phyloP scores from a whole-genome alignment of 2,113 vertebrate genomes.

The Electrona antarctica region DNA sequence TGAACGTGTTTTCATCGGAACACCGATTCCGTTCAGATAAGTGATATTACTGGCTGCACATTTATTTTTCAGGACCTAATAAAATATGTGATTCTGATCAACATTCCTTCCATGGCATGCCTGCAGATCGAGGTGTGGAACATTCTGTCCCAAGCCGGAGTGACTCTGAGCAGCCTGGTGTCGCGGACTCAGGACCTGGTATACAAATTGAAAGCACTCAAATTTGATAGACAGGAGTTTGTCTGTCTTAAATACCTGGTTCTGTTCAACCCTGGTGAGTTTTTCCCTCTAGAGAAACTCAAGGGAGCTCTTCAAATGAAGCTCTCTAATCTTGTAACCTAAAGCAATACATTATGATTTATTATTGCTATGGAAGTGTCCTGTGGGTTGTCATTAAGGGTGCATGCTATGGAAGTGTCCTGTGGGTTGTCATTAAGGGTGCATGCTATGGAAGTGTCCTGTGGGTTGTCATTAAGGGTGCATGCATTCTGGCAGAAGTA shows the following conservation, averaged over 20 bases:
- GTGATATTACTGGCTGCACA: background rate
- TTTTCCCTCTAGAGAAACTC: background rate
- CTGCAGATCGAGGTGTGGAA: constrained; percentile 79
- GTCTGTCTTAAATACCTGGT: constrained; percentile 83
- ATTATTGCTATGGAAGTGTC: too few relatives aligned
- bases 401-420: too few relatives aligned
- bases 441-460: too few relatives aligned
- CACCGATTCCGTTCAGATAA: too few relatives aligned
- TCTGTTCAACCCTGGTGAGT: constrained; percentile 83
- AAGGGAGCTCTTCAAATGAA: too few relatives aligned
- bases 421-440: too few relatives aligned
- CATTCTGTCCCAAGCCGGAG: constrained; percentile 78
- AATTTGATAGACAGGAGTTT: constrained; percentile 80
- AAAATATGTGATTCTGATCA: background rate
- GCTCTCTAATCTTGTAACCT: too few relatives aligned
- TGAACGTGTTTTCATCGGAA: too few relatives aligned
- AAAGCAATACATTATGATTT: too few relatives aligned
- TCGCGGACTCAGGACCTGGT: constrained; percentile 81
- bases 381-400: too few relatives aligned
- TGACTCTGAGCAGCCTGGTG: constrained; percentile 74
- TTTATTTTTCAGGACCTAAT: background rate
- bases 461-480: too few relatives aligned
- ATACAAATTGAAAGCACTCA: constrained; percentile 77
- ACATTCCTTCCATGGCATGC: background rate
- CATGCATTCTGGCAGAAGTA: too few relatives aligned